A percentile compares a stretch with the other conserved stretches of the same genome.
These are phyloP conservation scores for Drosophila neonasuta DNA, from an alignment of 2,888 invertebrate species.

Conservation along the genomic window DNA sequence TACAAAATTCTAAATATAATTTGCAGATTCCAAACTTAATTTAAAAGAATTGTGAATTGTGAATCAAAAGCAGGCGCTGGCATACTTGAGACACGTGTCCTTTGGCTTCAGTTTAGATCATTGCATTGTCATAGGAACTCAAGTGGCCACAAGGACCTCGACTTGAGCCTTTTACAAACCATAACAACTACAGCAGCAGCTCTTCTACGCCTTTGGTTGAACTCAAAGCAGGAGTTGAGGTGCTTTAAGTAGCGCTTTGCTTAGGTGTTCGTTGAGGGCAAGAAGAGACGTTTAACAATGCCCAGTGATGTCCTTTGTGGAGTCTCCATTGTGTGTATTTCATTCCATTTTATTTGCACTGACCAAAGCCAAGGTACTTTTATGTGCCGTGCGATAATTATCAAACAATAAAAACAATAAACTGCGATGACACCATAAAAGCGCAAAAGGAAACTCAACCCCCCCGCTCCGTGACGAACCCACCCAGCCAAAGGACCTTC, in stretches of 20 bases:
- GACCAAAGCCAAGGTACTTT: slow-evolving; percentile 49
- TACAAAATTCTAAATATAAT: background rate
- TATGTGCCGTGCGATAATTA: slow-evolving; percentile 69
- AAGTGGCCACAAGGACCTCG: slow-evolving; percentile 22
- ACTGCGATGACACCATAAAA: slow-evolving; percentile 70
- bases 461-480: no score
- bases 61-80: slow-evolving; percentile 35
- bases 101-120: slow-evolving; percentile 21
- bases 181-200: slow-evolving; percentile 16
- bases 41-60: slow-evolving; percentile 14
- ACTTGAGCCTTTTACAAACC: slow-evolving; percentile 27
- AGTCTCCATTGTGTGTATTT: slow-evolving; percentile 49
- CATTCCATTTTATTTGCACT: slow-evolving; percentile 57
- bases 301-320: slow-evolving; percentile 38
- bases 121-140: slow-evolving; percentile 28
- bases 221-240: slow-evolving; percentile 15
- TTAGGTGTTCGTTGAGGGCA: slow-evolving; percentile 24
- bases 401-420: slow-evolving; percentile 75
- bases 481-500: slow-evolving; percentile 11
- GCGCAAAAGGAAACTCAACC: slow-evolving; percentile 27
- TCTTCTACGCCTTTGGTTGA: slow-evolving; percentile 23
- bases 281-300: slow-evolving; percentile 30
- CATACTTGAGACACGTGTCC: slow-evolving; percentile 36
- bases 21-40: slow-evolving; percentile 4
- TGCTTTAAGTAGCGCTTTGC: slow-evolving; percentile 17